These are phyloP conservation scores for Lasius platythorax DNA, from an alignment of 2,888 invertebrate species.

Conservation along the genomic window DNA sequence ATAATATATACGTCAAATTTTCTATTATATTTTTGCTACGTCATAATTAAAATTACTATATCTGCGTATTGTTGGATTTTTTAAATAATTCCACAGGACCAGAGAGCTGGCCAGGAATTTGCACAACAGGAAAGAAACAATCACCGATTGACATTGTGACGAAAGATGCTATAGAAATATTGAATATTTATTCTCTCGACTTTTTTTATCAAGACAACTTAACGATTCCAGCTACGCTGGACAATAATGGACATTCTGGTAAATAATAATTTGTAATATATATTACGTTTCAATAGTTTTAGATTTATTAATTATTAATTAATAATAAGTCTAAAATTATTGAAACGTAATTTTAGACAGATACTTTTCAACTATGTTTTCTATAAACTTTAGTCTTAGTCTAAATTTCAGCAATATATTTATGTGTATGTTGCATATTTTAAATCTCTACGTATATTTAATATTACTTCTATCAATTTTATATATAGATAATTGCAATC, in stretches of 20 bases:
- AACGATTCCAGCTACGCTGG: conserved; percentile 86
- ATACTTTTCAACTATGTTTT: no score
- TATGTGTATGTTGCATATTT: no score
- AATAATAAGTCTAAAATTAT: background rate
- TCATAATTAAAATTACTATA: background rate
- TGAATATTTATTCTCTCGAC: no score
- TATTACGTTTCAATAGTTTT: background rate
- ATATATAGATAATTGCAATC: no score
- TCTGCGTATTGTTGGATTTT: background rate
- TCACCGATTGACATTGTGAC: conserved; percentile 92
- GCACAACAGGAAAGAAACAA: conserved; percentile 89
- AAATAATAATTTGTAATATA: conserved; percentile 71
- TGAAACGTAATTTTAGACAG: no score
- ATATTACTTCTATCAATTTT: no score
- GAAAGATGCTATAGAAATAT: conserved; percentile 87
- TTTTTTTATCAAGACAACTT: conserved; percentile 88
- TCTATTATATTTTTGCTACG: background rate
- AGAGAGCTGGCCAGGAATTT: conserved; percentile 89
- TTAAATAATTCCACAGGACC: conserved; percentile 71
- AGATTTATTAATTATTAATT: background rate
- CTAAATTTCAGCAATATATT: no score
- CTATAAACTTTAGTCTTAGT: no score
- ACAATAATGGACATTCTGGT: conserved; percentile 92
- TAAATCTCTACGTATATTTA: no score
- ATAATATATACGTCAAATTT: background rate